Evolutionary conservation across 2,888 invertebrate species (phyloP), one percentile per base, ranked within the genome.

Genomic region (Dendrolimus pini): DNA sequence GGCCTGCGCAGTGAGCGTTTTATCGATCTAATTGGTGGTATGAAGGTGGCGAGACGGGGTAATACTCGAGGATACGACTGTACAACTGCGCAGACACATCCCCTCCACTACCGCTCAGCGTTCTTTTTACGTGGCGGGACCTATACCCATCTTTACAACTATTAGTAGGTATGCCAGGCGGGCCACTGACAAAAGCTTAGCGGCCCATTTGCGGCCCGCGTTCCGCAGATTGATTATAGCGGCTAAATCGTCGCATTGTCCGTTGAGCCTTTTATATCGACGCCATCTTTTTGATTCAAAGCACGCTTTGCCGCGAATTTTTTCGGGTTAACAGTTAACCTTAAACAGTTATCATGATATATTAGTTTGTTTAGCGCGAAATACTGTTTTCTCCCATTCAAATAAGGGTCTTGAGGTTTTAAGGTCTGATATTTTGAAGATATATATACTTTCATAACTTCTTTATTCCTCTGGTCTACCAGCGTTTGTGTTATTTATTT

Each of bases 341-440:
- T 58, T 59, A 60, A 60, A 66, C 66, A 59, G 66, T 64, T 64
- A 63, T 14, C 53, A 18, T 60, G 60, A 65, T 65, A 64, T 63
- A 62, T 57, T 57, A 52, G 47, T 47, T 47, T 47, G 7, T 47
- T 47, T 12, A 47, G 30, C 12, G 47, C 47, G 9, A 47, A 47
- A 47, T 47, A 47, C 47, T 47, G 47, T 47, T 47, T 47, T 47
- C 9, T 47, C 6, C 47, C 9, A 9, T 47, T 47, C 2, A 12
- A 47, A 47, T 47, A 47, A 47, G 47, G 47, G 47, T 47, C 47
- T 47, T 47, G 47, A 47, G 47, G 47, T 47, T 47, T 10, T 47
- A 47, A 47, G 47, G 47, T 47, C 47, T 47, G 47, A 47, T 18
- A 18, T 9, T 7, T 47, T 47, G 47, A 10, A 47, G 47, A 47